Percentiles rank a stretch among this genome's conserved stretches.
Conservation (phyloP, 2,797 vertebrate species). For the Vespertilio murinus region DNA sequence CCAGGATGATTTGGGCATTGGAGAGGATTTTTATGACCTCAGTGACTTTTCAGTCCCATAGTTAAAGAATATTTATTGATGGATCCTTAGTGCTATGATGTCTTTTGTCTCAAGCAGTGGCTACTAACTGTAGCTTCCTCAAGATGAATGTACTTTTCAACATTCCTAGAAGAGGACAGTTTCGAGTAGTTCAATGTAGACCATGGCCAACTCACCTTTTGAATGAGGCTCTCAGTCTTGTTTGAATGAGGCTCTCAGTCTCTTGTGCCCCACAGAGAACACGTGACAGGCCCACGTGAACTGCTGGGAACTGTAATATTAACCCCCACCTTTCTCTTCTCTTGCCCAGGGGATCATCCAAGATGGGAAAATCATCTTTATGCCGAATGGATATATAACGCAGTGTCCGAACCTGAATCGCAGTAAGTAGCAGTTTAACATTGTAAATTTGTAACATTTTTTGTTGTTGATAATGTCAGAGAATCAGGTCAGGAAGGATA, state of each 20-base stretch:
- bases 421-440: conserved; percentile 90
- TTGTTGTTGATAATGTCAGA: neutral
- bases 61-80: conserved; percentile 64
- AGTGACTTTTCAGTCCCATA: neutral
- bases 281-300: neutral
- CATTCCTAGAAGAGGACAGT: neutral
- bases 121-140: conserved; percentile 1
- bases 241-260: neutral
- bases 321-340: conserved; percentile 80
- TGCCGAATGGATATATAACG: conserved; percentile 93
- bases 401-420: conserved; percentile 98
- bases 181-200: neutral
- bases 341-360: conserved; percentile 92
- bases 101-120: neutral
- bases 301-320: neutral
- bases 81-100: neutral
- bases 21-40: neutral
- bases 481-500: neutral
- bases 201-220: neutral
- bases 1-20: neutral
- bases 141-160: neutral
- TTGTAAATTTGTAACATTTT: neutral
- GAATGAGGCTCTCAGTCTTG: neutral
- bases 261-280: neutral
- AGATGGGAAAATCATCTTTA: conserved; percentile 94